These are phyloP conservation scores for Steinernema khuongi DNA, from an alignment of 1,140 invertebrate genomes.

Conservation along the genomic window DNA sequence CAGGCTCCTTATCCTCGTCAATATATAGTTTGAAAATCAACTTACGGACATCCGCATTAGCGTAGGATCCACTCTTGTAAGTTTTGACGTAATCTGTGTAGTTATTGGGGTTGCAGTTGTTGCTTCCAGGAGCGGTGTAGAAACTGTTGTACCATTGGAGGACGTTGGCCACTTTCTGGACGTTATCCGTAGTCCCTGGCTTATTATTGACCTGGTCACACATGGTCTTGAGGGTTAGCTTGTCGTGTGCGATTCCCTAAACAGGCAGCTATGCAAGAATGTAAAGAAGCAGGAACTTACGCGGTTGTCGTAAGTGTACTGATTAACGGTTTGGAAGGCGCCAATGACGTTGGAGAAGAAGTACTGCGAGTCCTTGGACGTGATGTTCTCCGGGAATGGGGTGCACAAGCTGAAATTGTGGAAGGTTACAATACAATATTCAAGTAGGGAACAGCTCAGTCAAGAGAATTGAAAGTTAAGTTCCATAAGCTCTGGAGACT, in stretches of 20 bases:
- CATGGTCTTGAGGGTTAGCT: not conserved
- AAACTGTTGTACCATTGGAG: not conserved
- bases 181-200: not conserved
- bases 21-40: not conserved
- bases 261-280: not conserved
- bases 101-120: not conserved
- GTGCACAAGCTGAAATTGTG: slow-evolving; percentile 24
- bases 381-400: slow-evolving; percentile 15
- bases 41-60: not conserved
- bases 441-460: too few species aligned
- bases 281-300: not conserved
- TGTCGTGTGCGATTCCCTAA: not conserved
- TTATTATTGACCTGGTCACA: not conserved
- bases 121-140: not conserved
- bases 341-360: slow-evolving; percentile 34
- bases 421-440: too few species aligned
- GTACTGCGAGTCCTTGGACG: slow-evolving; percentile 27
- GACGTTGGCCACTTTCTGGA: not conserved
- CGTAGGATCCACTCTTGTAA: not conserved
- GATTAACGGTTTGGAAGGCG: slow-evolving; percentile 34
- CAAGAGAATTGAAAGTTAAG: not conserved
- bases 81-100: not conserved
- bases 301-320: slow-evolving; percentile 32
- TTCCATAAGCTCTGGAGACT: not conserved
- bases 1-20: too few species aligned